phyloP scores from a whole-genome alignment of 2,113 vertebrate species.

The Albula glossodonta region DNA sequence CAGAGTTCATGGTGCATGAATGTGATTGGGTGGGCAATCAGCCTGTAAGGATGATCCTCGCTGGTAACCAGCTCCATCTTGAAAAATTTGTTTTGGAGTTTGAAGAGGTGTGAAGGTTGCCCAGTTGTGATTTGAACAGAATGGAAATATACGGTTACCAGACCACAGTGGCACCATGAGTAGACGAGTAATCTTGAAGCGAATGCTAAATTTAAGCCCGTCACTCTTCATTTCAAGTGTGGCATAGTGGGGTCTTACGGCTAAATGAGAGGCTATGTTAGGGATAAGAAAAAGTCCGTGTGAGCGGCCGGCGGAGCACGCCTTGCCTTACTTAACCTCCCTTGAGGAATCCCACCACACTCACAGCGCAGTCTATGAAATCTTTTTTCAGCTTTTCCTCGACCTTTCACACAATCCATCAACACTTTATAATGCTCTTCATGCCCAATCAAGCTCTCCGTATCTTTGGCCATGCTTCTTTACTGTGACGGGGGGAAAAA shows the following conservation, averaged over 20 bases:
- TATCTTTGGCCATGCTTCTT: neutral
- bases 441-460: neutral
- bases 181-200: too few species aligned
- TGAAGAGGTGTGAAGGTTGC: neutral
- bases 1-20: neutral
- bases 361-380: neutral
- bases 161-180: too few species aligned
- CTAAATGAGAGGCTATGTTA: neutral
- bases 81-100: neutral
- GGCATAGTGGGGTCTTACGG: neutral
- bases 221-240: neutral
- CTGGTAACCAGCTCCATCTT: neutral
- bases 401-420: slow-evolving; percentile 4
- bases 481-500: neutral
- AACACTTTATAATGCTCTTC: neutral
- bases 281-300: neutral
- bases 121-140: neutral
- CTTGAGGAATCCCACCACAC: neutral
- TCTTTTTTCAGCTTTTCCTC: slow-evolving; percentile 11
- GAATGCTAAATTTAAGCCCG: too few species aligned
- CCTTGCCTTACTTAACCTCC: neutral
- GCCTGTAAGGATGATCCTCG: neutral
- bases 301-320: neutral
- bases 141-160: neutral
- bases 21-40: too few species aligned